Evolutionary conservation across 2,113 vertebrate genomes (phyloP).

Genomic region (Mixornis gularis): DNA sequence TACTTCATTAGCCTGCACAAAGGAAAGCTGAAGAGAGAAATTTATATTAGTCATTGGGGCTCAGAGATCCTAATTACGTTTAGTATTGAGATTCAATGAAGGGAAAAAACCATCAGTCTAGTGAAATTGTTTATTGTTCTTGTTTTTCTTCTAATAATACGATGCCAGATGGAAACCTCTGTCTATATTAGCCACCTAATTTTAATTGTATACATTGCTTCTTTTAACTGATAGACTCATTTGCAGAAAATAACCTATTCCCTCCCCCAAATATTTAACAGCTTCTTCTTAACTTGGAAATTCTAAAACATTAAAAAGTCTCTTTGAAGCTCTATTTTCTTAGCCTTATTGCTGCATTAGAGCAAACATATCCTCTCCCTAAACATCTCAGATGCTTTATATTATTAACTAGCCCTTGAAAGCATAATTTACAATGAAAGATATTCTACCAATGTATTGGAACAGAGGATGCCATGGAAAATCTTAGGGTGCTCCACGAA

Average conservation of each 20-base stretch:
- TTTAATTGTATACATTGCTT: slow-evolving; percentile 9
- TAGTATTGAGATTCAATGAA: slow-evolving; percentile 30
- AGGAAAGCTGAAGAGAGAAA: slow-evolving; percentile 23
- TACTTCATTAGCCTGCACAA: slow-evolving; percentile 57
- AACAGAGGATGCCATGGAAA: neutral
- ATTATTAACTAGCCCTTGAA: neutral
- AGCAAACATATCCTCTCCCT: neutral
- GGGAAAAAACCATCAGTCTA: neutral
- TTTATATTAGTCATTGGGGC: slow-evolving; percentile 13
- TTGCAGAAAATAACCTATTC: neutral
- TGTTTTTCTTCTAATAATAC: slow-evolving; percentile 25
- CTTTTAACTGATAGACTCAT: neutral
- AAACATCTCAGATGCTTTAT: neutral
- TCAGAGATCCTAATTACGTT: slow-evolving; percentile 44
- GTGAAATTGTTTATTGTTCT: slow-evolving; percentile 6
- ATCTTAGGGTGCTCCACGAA: neutral
- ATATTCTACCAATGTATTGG: neutral
- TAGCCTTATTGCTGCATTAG: neutral
- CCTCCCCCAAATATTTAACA: neutral
- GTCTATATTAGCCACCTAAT: slow-evolving; percentile 6
- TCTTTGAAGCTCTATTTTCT: neutral
- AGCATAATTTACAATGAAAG: neutral
- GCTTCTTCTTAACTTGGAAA: neutral
- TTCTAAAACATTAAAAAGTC: neutral
- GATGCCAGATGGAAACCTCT: neutral